Evolutionary conservation across 2,888 invertebrate species (phyloP).

Genomic region (Patella depressa): DNA sequence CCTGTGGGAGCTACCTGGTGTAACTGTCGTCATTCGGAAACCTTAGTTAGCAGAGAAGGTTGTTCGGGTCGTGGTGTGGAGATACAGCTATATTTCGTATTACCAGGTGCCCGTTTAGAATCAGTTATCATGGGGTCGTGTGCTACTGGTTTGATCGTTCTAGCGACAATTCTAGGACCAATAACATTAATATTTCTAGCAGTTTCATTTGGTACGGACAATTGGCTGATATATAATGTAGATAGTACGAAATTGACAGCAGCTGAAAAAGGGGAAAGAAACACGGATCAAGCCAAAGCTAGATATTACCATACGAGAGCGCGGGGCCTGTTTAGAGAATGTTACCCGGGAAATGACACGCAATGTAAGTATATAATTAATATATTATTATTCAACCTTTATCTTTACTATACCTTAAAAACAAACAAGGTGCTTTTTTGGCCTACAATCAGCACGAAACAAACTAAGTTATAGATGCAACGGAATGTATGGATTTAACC

Average conservation of each 20-base stretch:
- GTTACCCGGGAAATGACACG: conserved; percentile 62
- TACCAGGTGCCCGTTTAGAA: too few relatives aligned
- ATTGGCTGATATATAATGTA: conserved; percentile 62
- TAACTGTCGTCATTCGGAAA: too few relatives aligned
- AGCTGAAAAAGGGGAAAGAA: background rate
- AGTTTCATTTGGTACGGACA: conserved; percentile 62
- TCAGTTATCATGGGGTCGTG: background rate
- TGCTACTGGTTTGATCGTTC: background rate
- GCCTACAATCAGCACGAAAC: too few relatives aligned
- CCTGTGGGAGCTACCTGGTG: too few relatives aligned
- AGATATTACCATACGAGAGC: conserved; percentile 51
- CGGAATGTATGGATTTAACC: too few relatives aligned
- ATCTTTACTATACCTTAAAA: too few relatives aligned
- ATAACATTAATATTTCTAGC: conserved; percentile 57
- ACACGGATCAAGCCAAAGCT: conserved; percentile 14
- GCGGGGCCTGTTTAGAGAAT: conserved; percentile 62
- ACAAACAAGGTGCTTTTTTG: too few relatives aligned
- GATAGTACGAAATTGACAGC: conserved; percentile 34
- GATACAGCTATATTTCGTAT: too few relatives aligned
- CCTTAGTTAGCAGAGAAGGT: too few relatives aligned
- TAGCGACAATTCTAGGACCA: conserved; percentile 55
- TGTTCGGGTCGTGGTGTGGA: too few relatives aligned
- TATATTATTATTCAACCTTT: too few relatives aligned
- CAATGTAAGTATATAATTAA: conserved; percentile 53
- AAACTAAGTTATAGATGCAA: too few relatives aligned